A percentile compares a stretch with the other conserved stretches of the same genome.
Conservation (phyloP, 2,888 invertebrate genomes). For the Sinelater perroti region DNA sequence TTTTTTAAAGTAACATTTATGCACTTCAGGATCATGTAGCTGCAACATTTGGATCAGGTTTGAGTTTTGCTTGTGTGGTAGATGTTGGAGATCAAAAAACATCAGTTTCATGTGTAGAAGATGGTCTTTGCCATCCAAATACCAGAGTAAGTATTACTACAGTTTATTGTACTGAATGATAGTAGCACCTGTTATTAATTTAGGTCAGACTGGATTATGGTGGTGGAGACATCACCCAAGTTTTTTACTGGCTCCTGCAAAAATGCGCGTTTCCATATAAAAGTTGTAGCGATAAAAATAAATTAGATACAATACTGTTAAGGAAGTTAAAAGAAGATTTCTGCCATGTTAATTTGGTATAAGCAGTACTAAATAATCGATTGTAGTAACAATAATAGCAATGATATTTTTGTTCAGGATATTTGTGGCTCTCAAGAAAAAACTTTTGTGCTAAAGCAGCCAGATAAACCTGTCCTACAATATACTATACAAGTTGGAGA, state of each 20-base stretch:
- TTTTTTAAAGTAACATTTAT: conserved; percentile 69
- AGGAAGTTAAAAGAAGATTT: conserved; percentile 87
- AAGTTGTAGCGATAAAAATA: conserved; percentile 76
- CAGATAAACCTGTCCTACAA: conserved; percentile 71
- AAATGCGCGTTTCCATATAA: conserved; percentile 92
- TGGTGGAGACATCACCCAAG: conserved; percentile 90
- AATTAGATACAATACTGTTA: conserved; percentile 81
- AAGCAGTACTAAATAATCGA: too few relatives aligned
- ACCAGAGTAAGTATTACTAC: conserved; percentile 68
- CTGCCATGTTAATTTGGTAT: conserved; percentile 87
- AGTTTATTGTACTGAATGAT: not conserved
- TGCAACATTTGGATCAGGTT: conserved; percentile 84
- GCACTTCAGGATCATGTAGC: conserved; percentile 87
- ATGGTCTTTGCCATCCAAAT: conserved; percentile 90
- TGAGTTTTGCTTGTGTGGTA: conserved; percentile 90
- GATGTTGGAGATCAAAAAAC: conserved; percentile 97
- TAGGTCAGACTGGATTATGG: conserved; percentile 83
- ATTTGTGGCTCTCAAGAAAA: conserved; percentile 89
- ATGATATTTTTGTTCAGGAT: conserved; percentile 67
- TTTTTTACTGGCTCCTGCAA: conserved; percentile 86
- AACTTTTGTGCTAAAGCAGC: conserved; percentile 77
- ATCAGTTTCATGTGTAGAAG: conserved; percentile 95
- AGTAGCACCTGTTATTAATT: conserved; percentile 26
- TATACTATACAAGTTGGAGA: conserved; percentile 88
- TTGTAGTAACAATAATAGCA: too few relatives aligned